Evolutionary conservation across 2,888 invertebrate genomes (phyloP), one percentile per base, ranked within the genome.

Genomic region (Dorcus parallelipipedus): DNA sequence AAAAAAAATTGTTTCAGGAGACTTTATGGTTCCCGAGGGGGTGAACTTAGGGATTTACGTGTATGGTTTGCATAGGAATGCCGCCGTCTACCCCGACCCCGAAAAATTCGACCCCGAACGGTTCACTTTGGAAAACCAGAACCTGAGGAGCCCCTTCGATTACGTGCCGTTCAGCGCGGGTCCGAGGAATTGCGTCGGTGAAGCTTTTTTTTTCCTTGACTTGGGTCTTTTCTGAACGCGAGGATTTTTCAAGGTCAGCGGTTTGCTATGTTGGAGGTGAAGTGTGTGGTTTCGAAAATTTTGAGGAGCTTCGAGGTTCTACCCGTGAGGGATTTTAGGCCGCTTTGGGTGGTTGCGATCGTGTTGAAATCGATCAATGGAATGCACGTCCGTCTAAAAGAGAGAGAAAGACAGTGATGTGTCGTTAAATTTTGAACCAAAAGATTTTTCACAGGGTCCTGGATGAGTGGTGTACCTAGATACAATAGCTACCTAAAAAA

Each of bases 41-140:
- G 45, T 58, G n/a, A 58, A 50, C 7, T 7, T 62, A 8, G 49
- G 41, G 6, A 47, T 55, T 43, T 58, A 45, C 41, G 51, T 55
- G 9, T 60, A 39, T 23, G 58, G 53, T 7, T 38, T 78, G 1
- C 81, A 81, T 63, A 75, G 78, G 8, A 76, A 81, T 68, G 76
- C 79, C 0, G 69, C 71, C 2, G 62, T 77, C 33, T 82, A 77
- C 68, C 74, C 78, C 4, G 68, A 82, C 51, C 79, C 82, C 4
- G 60, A 69, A n/a, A 69, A 64, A 52, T 77, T 75, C 49, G 71
- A 75, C 60, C 76, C 76, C 0, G 75, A 76, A 40, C 64, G 76
- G 55, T 75, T 76, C 60, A 61, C 70, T 14, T 69, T 71, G 0
- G 72, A 74, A 56, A 75, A 73, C 41, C 60, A 54, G 0, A 63